Conservation (phyloP, 2,113 vertebrate genomes). For the Limnothrissa miodon region DNA sequence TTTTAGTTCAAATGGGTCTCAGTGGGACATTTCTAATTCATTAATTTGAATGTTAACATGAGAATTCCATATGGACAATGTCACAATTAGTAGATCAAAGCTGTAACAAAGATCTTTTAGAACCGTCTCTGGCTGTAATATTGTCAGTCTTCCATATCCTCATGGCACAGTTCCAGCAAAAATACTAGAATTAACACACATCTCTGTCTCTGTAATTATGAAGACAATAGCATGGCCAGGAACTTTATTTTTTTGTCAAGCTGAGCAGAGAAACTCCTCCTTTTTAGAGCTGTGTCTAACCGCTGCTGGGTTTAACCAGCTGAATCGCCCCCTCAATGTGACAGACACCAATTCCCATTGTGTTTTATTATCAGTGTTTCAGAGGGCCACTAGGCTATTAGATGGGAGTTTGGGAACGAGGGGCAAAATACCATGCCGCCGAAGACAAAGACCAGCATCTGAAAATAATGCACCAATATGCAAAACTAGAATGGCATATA, state of each 20-base stretch:
- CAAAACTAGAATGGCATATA: not conserved
- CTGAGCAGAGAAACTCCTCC: not conserved
- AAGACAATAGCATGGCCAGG: slow-evolving; percentile 39
- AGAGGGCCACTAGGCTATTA: not conserved
- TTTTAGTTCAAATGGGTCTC: too few relatives aligned
- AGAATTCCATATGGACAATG: not conserved
- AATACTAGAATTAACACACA: slow-evolving; percentile 42
- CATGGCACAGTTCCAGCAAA: slow-evolving; percentile 37
- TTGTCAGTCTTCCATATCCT: slow-evolving; percentile 51
- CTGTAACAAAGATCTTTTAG: too few relatives aligned
- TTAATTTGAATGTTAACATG: not conserved
- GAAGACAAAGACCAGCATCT: not conserved
- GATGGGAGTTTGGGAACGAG: not conserved
- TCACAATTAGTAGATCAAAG: slow-evolving; percentile 41
- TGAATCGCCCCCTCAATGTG: not conserved
- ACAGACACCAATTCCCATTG: not conserved
- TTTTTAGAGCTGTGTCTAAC: not conserved
- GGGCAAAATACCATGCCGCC: not conserved
- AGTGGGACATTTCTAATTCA: too few relatives aligned
- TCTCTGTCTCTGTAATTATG: slow-evolving; percentile 64
- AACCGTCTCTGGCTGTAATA: too few relatives aligned
- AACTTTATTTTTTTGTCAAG: not conserved
- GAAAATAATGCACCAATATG: not conserved
- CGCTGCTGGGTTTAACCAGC: not conserved
- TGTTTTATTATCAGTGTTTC: not conserved